A percentile compares a stretch with the other conserved stretches of the same genome.
Conservation (phyloP, 2,797 vertebrate species). For the Sebastes trivittatus region DNA sequence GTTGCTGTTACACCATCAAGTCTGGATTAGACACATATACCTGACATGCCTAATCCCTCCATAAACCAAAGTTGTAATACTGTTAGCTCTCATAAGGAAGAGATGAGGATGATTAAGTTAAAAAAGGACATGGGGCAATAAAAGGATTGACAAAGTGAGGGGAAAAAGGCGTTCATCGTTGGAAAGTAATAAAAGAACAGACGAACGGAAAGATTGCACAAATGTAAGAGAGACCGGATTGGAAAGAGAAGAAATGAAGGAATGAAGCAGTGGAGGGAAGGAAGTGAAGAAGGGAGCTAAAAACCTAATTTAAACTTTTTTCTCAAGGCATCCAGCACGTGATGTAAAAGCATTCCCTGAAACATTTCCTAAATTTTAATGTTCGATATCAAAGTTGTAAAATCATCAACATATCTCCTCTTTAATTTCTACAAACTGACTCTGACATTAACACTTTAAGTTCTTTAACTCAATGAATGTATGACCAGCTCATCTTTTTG, state of each 20-base stretch:
- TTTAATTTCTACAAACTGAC: not conserved
- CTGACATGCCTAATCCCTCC: slow-evolving; percentile 18
- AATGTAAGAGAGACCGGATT: not conserved
- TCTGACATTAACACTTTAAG: not conserved
- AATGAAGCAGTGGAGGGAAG: not conserved
- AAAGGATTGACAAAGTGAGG: not conserved
- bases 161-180: not conserved
- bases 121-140: not conserved
- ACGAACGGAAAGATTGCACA: not conserved
- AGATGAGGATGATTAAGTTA: not conserved
- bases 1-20: slow-evolving; percentile 18
- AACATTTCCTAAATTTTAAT: not conserved
- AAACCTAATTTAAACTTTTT: not conserved
- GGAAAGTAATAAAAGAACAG: not conserved
- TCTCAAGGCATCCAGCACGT: not conserved
- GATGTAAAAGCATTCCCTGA: not conserved
- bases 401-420: not conserved
- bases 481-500: not conserved
- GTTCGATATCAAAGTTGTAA: too few species aligned
- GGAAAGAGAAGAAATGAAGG: not conserved
- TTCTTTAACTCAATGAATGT: not conserved
- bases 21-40: slow-evolving; percentile 31
- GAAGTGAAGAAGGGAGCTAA: not conserved
- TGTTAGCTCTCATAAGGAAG: not conserved
- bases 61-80: slow-evolving; percentile 9